These are phyloP conservation scores for Bugula neritina DNA, from an alignment of 2,888 invertebrate genomes.

Conservation along the genomic window DNA sequence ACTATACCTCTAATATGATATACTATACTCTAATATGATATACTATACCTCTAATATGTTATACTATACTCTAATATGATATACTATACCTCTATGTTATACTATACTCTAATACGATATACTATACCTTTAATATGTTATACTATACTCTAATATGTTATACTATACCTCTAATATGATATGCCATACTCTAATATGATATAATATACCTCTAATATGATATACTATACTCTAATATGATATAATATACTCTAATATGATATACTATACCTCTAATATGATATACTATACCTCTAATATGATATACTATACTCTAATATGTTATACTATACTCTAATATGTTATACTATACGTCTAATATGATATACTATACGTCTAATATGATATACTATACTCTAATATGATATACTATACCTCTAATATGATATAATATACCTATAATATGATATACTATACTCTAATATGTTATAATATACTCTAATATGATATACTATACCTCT, in stretches of 20 bases:
- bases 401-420: slow-evolving; percentile 40
- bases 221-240: background rate
- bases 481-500: background rate
- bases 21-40: background rate
- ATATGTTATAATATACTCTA: too few relatives aligned
- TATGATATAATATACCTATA: slow-evolving; percentile 34
- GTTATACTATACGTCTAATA: background rate
- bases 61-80: background rate
- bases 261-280: background rate
- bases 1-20: background rate
- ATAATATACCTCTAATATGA: background rate
- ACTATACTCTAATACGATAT: background rate
- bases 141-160: background rate
- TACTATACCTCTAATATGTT: slow-evolving; percentile 46
- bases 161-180: slow-evolving; percentile 47
- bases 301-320: slow-evolving; percentile 32
- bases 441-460: background rate
- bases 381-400: background rate
- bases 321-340: too few relatives aligned
- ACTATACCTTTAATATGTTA: background rate
- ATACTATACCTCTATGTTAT: too few relatives aligned
- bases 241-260: background rate
- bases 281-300: slow-evolving; percentile 44
- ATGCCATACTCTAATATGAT: background rate
- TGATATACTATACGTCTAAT: background rate